Conservation (phyloP, 2,797 vertebrate species). For the Thripadectes ignobilis region DNA sequence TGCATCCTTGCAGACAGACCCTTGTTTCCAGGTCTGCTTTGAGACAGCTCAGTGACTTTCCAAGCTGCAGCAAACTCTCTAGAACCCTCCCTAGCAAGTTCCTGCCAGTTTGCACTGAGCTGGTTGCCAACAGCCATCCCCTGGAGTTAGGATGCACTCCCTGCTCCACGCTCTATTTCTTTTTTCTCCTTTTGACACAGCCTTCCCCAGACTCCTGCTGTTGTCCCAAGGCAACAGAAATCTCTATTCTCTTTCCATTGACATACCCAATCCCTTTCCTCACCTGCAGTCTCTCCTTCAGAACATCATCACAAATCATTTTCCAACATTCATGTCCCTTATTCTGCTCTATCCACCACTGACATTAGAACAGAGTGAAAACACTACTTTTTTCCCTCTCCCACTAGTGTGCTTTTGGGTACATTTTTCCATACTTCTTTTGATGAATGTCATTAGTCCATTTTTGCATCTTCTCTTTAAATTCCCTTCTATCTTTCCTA, state of each 20-base stretch:
- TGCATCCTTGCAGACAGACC: background rate
- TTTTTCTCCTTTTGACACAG: background rate
- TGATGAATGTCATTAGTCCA: background rate
- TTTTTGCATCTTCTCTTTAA: background rate
- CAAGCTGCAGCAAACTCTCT: background rate
- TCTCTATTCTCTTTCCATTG: background rate
- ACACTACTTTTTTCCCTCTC: background rate
- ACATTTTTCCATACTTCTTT: background rate
- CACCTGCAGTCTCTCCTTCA: background rate
- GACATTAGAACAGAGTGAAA: background rate
- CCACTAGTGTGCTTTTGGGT: background rate
- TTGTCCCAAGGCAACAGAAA: background rate
- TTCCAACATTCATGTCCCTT: background rate
- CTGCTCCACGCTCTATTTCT: background rate
- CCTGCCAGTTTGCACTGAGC: background rate
- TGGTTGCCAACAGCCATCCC: rapidly evolving
- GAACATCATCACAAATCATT: background rate
- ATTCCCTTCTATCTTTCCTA: background rate
- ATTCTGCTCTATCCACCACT: background rate
- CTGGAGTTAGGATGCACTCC: background rate
- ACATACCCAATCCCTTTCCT: background rate
- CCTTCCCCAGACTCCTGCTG: background rate
- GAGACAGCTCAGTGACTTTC: background rate
- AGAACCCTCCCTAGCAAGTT: background rate
- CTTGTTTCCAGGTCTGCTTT: background rate